Evolutionary conservation across 1,140 invertebrate species (phyloP).

Genomic region (Plutomurus gul): DNA sequence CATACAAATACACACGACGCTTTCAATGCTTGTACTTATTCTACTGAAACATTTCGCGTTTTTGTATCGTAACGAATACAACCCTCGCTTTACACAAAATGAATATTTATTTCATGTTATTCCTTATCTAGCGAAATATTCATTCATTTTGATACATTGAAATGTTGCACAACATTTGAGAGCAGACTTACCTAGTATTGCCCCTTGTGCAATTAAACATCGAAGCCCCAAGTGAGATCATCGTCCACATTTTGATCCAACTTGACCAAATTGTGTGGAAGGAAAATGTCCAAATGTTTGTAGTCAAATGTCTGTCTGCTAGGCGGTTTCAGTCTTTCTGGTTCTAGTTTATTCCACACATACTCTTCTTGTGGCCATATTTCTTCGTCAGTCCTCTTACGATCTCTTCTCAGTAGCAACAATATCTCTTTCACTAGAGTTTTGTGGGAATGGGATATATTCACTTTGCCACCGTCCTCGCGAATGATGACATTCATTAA

Average conservation of each 20-base stretch:
- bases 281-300: conserved; percentile 35
- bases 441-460: conserved; percentile 27
- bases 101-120: no score
- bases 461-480: not conserved
- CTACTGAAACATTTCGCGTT: no score
- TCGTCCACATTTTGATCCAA: not conserved
- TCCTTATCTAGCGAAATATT: no score
- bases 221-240: not conserved
- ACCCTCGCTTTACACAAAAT: no score
- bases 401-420: conserved; percentile 24
- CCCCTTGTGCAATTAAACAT: not conserved
- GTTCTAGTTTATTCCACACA: conserved; percentile 37
- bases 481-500: conserved; percentile 63
- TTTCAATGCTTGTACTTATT: no score
- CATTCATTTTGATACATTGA: no score
- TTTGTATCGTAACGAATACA: no score
- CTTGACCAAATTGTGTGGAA: conserved; percentile 30
- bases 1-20: no score
- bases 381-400: conserved; percentile 36
- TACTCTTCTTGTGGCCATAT: conserved; percentile 48
- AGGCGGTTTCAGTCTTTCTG: not conserved
- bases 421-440: conserved; percentile 31
- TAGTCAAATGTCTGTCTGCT: not conserved
- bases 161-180: no score
- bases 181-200: no score